phyloP scores from a whole-genome alignment of 2,797 vertebrate genomes.

The Lagodon rhomboides region DNA sequence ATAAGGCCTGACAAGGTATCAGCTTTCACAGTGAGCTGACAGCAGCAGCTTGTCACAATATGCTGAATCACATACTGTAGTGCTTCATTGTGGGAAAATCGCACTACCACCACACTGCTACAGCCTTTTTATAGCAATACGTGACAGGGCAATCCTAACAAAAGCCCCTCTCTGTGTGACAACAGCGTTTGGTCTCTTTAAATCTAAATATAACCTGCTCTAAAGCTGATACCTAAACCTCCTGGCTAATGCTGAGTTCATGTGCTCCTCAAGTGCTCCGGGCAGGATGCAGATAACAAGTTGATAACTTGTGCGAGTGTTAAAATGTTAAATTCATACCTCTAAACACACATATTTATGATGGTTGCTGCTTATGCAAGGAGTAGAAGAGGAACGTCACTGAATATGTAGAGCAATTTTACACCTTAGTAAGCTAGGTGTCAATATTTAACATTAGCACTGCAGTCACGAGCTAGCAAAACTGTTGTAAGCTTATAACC shows the following conservation, averaged over 20 bases:
- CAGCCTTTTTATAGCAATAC: neutral
- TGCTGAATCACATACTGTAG: constrained; percentile 28
- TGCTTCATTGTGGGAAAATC: neutral
- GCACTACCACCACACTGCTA: neutral
- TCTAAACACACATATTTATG: neutral
- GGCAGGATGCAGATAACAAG: fast-evolving
- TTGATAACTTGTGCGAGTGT: neutral
- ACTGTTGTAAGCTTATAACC: neutral
- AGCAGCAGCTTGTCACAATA: constrained; percentile 12
- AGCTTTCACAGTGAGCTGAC: neutral
- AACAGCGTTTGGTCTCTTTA: constrained; percentile 73
- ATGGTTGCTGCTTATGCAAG: neutral
- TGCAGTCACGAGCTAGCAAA: neutral
- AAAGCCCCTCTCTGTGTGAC: constrained; percentile 17
- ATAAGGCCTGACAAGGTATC: neutral
- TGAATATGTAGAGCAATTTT: neutral
- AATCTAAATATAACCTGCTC: constrained; percentile 84
- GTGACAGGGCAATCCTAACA: constrained; percentile 12
- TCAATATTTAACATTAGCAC: neutral
- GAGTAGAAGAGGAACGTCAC: neutral
- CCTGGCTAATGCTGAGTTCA: constrained; percentile 65
- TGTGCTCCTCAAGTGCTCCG: neutral
- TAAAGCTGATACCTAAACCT: constrained; percentile 76
- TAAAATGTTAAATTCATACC: neutral
- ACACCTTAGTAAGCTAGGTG: neutral